Conservation (phyloP, 2,797 vertebrate species). For the Danio choprae region DNA sequence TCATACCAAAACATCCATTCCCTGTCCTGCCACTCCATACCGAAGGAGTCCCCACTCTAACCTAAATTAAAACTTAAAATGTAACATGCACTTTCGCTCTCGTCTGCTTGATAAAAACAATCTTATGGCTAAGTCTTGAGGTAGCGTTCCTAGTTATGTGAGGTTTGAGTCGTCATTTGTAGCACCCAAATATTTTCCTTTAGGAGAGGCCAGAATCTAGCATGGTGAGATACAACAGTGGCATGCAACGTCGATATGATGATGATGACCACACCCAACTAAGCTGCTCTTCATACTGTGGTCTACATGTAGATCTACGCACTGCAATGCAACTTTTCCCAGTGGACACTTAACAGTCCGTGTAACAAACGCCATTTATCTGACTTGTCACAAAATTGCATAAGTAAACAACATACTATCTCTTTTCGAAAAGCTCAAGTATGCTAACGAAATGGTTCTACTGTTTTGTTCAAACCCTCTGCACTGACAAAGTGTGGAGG, state of each 20-base stretch:
- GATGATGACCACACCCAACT: slow-evolving; percentile 35
- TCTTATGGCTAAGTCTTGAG: slow-evolving; percentile 82
- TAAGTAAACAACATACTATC: slow-evolving; percentile 61
- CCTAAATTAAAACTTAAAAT: slow-evolving; percentile 62
- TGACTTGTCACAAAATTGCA: slow-evolving; percentile 62
- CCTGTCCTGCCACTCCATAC: slow-evolving; percentile 42
- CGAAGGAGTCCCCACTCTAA: slow-evolving; percentile 67
- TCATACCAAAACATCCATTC: slow-evolving; percentile 41
- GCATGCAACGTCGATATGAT: slow-evolving; percentile 54
- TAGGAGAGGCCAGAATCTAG: slow-evolving; percentile 57
- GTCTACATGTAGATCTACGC: slow-evolving; percentile 58
- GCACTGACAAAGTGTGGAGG: slow-evolving; percentile 39
- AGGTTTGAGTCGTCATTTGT: slow-evolving; percentile 72
- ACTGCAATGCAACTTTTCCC: slow-evolving; percentile 58
- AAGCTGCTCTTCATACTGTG: slow-evolving; percentile 61
- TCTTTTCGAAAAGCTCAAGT: slow-evolving; percentile 34
- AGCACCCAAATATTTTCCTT: slow-evolving; percentile 63
- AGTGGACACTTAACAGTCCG: slow-evolving; percentile 56
- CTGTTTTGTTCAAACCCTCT: slow-evolving; percentile 38
- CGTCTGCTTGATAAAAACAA: slow-evolving; percentile 70
- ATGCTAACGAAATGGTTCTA: slow-evolving; percentile 29
- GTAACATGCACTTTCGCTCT: slow-evolving; percentile 67
- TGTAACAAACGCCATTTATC: slow-evolving; percentile 44
- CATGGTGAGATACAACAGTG: slow-evolving; percentile 53
- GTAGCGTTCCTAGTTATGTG: slow-evolving; percentile 86